These are phyloP conservation scores for Hiodon tergisus DNA, from an alignment of 2,113 vertebrate genomes.

Conservation along the genomic window DNA sequence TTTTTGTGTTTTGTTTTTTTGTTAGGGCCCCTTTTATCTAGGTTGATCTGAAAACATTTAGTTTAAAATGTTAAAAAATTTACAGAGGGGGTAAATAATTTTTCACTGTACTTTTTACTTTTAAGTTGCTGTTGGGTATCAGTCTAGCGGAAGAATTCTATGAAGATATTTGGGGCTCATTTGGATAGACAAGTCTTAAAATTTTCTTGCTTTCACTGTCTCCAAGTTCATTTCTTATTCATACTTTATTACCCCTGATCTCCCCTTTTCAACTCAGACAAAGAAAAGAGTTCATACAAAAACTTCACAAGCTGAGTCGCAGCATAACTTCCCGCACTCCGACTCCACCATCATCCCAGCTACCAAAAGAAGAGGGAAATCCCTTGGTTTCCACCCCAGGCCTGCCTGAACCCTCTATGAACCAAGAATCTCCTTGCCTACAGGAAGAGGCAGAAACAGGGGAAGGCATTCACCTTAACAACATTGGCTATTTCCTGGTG, in stretches of 20 bases:
- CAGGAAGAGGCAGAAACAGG: constrained; percentile 23
- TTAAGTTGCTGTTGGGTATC: no score
- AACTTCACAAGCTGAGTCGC: constrained; percentile 32
- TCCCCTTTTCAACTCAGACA: constrained; percentile 38
- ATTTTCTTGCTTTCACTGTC: not conserved
- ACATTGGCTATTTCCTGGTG: constrained; percentile 58
- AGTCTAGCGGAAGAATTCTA: not conserved
- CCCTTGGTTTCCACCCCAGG: constrained; percentile 32
- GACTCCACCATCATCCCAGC: not conserved
- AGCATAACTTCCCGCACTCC: constrained; percentile 5
- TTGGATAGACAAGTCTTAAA: not conserved
- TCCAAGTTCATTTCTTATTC: not conserved
- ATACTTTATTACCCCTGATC: not conserved
- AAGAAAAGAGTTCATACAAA: constrained; percentile 40
- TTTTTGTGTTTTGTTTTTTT: no score
- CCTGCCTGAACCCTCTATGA: constrained; percentile 13
- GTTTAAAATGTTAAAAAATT: no score
- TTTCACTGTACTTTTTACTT: no score
- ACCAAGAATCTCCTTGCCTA: not conserved
- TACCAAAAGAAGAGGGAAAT: constrained; percentile 37
- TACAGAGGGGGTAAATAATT: no score
- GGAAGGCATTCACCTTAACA: constrained; percentile 51
- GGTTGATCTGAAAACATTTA: no score
- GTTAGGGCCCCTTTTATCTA: no score
- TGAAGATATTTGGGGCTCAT: not conserved